Evolutionary conservation across 2,888 invertebrate species (phyloP).

Genomic region (Phortica okadai): DNA sequence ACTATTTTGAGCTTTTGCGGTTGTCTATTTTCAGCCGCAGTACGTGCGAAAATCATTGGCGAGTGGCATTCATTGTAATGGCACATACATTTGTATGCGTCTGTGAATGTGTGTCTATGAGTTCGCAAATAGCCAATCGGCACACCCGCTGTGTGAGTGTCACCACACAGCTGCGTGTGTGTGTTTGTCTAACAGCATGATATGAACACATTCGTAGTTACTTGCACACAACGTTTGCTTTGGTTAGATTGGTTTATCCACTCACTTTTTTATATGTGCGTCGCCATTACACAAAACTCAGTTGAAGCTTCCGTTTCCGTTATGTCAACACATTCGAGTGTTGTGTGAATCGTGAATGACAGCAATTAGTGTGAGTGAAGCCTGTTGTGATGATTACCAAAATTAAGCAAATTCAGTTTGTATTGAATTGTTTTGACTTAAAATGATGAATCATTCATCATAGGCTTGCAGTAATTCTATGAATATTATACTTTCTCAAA

Average conservation of each 20-base stretch:
- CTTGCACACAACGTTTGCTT: constrained; percentile 38
- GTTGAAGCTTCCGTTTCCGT: constrained; percentile 39
- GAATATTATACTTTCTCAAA: too few relatives aligned
- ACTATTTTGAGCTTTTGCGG: not conserved
- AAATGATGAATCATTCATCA: not conserved
- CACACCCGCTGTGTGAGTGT: constrained; percentile 14
- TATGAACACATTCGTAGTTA: constrained; percentile 28
- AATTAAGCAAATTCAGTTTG: not conserved
- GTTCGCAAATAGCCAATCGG: constrained; percentile 13
- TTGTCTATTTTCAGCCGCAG: not conserved
- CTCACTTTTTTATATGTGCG: constrained; percentile 17
- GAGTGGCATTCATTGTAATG: not conserved
- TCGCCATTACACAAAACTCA: constrained; percentile 38
- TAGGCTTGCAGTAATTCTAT: too few relatives aligned
- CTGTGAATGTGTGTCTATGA: not conserved
- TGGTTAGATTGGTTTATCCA: constrained; percentile 27
- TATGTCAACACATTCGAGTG: constrained; percentile 1
- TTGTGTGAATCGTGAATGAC: not conserved
- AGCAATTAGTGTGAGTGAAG: constrained; percentile 2
- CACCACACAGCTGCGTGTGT: constrained; percentile 36
- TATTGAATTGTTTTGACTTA: not conserved
- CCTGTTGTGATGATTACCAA: not conserved
- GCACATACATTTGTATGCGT: not conserved
- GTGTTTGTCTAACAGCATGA: constrained; percentile 23
- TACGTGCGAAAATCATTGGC: not conserved